Evolutionary conservation across 1,140 invertebrate species (phyloP).

Genomic region (Drosophila equinoxialis): DNA sequence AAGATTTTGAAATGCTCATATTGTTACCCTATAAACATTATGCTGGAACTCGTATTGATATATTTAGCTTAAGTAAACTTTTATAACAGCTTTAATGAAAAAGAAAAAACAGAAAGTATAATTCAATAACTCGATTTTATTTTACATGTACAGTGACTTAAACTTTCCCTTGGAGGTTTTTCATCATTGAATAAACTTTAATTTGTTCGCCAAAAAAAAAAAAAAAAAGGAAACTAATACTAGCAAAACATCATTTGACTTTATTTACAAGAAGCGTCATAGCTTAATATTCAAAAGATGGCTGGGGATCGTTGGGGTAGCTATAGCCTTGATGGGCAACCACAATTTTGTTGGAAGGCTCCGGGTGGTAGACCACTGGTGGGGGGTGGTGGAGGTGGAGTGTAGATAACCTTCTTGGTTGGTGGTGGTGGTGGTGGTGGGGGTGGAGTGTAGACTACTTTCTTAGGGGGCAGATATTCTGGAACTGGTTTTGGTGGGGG

Average conservation of each 20-base stretch:
- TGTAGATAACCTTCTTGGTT: conserved; percentile 1
- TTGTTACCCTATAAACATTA: too few relatives aligned
- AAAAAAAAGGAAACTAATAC: conserved; percentile 64
- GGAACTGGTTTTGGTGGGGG: conserved; percentile 35
- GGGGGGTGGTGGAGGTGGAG: background rate
- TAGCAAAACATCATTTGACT: conserved; percentile 48
- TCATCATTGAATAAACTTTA: conserved; percentile 29
- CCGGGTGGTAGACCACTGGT: conserved; percentile 20
- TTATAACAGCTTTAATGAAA: too few relatives aligned
- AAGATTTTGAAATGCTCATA: too few relatives aligned
- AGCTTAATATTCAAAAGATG: conserved; percentile 70
- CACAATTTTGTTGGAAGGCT: conserved; percentile 1
- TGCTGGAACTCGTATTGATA: too few relatives aligned
- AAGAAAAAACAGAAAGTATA: conserved; percentile 6
- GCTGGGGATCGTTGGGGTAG: conserved; percentile 79
- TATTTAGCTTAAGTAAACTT: too few relatives aligned
- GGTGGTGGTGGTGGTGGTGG: conserved; percentile 31
- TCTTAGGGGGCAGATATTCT: conserved; percentile 34
- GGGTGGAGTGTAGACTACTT: conserved; percentile 31
- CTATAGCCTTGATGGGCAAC: conserved; percentile 56
- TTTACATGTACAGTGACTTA: conserved; percentile 46
- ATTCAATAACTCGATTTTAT: conserved; percentile 29
- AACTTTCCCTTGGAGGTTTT: conserved; percentile 33
- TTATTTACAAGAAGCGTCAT: conserved; percentile 49
- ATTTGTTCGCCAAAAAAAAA: conserved; percentile 39